Percentiles rank a stretch among this genome's conserved stretches.
phyloP scores from a whole-genome alignment of 1,140 invertebrate species.

The Phocides pigmalion region DNA sequence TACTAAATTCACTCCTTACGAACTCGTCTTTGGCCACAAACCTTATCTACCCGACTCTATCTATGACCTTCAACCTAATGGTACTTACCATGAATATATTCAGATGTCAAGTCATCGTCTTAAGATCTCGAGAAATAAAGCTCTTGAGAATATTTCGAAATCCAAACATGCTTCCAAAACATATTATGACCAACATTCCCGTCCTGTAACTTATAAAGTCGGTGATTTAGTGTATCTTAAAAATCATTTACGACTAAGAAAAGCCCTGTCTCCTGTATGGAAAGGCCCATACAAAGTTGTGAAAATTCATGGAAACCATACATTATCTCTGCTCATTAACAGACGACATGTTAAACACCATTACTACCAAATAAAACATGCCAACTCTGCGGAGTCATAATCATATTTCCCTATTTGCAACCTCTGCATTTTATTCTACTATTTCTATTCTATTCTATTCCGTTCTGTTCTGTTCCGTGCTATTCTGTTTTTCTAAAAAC shows the following conservation, averaged over 20 bases:
- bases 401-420: too few species aligned
- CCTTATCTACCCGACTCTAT: conserved; percentile 31
- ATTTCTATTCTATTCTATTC: too few species aligned
- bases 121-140: conserved; percentile 31
- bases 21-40: conserved; percentile 26
- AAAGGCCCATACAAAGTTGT: conserved; percentile 36
- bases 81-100: conserved; percentile 36
- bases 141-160: conserved; percentile 22
- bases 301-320: conserved; percentile 33
- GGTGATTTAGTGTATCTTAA: conserved; percentile 30
- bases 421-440: too few species aligned
- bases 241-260: conserved; percentile 29
- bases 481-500: too few species aligned
- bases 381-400: too few species aligned
- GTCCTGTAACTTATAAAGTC: conserved; percentile 19
- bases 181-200: conserved; percentile 20
- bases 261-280: conserved; percentile 27
- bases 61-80: conserved; percentile 14
- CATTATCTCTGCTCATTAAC: conserved; percentile 33
- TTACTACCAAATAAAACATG: conserved; percentile 31
- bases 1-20: conserved; percentile 35
- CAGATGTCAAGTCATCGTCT: conserved; percentile 35
- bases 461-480: too few species aligned
- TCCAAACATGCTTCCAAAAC: conserved; percentile 34
- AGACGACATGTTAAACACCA: conserved; percentile 32